phyloP scores from a whole-genome alignment of 2,888 invertebrate genomes.

The Eupithecia exiguata region DNA sequence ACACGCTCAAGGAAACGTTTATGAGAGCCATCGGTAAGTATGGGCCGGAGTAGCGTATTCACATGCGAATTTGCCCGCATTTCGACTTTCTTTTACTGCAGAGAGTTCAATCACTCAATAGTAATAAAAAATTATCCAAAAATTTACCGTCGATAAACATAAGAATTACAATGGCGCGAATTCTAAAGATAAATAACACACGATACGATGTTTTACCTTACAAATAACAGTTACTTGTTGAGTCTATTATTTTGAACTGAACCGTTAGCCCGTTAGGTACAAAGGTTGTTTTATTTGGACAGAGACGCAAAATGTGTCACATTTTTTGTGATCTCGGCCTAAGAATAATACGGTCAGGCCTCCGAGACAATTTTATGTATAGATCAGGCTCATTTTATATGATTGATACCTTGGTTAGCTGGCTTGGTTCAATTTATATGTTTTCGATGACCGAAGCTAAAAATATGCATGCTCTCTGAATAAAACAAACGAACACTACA shows the following conservation, averaged over 20 bases:
- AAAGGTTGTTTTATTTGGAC: constrained; percentile 2
- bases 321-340: background rate
- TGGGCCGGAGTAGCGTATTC: background rate
- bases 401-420: too few species aligned
- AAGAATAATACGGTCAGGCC: background rate
- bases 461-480: too few species aligned
- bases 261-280: constrained; percentile 1
- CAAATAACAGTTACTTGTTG: background rate
- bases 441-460: too few species aligned
- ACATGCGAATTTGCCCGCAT: background rate
- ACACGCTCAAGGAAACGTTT: background rate
- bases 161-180: background rate
- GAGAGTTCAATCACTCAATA: background rate
- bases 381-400: too few species aligned
- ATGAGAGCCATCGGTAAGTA: background rate
- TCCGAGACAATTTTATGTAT: background rate
- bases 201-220: background rate
- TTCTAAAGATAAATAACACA: background rate
- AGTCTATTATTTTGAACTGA: background rate
- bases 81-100: constrained; percentile 1
- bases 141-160: background rate
- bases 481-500: background rate
- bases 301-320: background rate
- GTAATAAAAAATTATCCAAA: background rate
- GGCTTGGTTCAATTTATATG: too few species aligned